A percentile compares a stretch with the other conserved stretches of the same genome.
phyloP scores from a whole-genome alignment of 2,113 vertebrate genomes.

The Mus pahari region DNA sequence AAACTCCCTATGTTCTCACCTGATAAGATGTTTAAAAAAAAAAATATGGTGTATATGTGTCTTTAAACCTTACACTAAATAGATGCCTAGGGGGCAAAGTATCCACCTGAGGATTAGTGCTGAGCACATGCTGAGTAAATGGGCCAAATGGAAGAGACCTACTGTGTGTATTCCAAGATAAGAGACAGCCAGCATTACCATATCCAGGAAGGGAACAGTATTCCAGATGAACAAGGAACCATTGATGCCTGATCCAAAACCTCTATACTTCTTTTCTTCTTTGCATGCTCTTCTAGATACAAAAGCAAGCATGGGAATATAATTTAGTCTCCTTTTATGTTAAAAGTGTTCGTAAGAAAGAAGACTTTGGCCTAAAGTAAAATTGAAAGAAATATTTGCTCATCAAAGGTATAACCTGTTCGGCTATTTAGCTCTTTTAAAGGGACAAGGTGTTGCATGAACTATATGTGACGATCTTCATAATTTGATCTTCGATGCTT shows the following conservation, averaged over 20 bases:
- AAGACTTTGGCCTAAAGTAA: neutral
- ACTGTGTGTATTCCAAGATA: neutral
- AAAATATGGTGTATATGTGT: neutral
- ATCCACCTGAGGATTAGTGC: neutral
- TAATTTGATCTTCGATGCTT: neutral
- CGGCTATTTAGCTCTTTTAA: neutral
- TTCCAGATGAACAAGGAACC: neutral
- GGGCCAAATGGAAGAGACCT: neutral
- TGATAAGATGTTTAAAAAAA: neutral
- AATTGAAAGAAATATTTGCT: neutral
- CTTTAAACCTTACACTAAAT: neutral
- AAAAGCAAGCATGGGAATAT: neutral
- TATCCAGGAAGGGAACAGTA: neutral
- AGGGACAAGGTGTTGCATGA: neutral
- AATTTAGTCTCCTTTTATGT: neutral
- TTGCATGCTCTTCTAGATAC: neutral
- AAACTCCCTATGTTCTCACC: neutral
- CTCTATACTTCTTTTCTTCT: neutral
- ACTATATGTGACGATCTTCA: neutral
- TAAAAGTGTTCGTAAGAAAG: neutral
- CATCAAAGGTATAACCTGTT: neutral
- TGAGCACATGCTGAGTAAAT: neutral
- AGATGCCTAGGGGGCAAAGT: neutral
- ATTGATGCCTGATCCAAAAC: neutral
- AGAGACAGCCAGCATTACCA: neutral